Percentiles rank a stretch among this genome's conserved stretches.
Evolutionary conservation across 2,797 vertebrate species (phyloP).

Genomic region (Rachycentron canadum): DNA sequence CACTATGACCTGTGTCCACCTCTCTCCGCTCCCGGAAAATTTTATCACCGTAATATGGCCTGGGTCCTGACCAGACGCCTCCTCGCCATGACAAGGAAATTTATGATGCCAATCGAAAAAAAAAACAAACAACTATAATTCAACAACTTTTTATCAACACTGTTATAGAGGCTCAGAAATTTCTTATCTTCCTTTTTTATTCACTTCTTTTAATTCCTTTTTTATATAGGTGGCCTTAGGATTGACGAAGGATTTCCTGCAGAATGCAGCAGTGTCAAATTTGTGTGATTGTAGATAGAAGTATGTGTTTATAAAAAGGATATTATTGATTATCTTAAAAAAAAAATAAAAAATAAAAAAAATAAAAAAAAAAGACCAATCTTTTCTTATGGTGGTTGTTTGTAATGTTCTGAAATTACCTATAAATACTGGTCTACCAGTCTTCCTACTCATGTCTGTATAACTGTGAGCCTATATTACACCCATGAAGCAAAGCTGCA

Average conservation of each 20-base stretch:
- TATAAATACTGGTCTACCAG: background rate
- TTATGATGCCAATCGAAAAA: constrained; percentile 1
- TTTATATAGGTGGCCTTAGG: background rate
- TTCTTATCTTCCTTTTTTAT: no score
- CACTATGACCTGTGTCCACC: constrained; percentile 36
- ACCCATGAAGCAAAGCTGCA: background rate
- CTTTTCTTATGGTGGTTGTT: background rate
- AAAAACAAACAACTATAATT: background rate
- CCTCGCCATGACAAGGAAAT: constrained; percentile 7
- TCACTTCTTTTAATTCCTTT: background rate
- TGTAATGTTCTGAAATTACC: background rate
- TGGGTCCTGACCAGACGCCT: background rate
- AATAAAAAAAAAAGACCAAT: no score
- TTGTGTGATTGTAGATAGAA: background rate
- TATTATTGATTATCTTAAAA: background rate
- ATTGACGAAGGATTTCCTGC: constrained; percentile 6
- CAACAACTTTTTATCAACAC: background rate
- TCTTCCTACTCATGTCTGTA: background rate
- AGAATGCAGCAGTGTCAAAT: background rate
- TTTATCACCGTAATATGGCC: constrained; percentile 6
- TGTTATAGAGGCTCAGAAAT: background rate
- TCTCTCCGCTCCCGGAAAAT: constrained; percentile 1
- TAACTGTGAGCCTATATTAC: background rate
- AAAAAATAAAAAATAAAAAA: no score
- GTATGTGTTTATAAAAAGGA: background rate